phyloP scores from a whole-genome alignment of 2,113 vertebrate genomes.

The Alligator sinensis region DNA sequence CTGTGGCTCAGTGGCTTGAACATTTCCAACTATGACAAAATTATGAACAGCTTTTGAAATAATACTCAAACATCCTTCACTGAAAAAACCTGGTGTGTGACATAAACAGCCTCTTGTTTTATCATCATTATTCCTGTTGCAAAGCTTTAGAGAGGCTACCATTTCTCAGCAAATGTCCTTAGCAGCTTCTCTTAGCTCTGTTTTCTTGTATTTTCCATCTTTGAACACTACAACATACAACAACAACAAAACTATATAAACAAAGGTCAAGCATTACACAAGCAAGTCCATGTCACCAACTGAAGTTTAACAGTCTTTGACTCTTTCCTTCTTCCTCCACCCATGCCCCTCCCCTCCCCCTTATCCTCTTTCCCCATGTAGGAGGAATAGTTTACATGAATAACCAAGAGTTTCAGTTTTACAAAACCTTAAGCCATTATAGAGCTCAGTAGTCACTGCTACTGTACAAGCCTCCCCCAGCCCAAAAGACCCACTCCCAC shows the following conservation, averaged over 20 bases:
- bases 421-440: conserved; percentile 57
- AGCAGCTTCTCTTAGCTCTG: not conserved
- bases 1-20: conserved; percentile 1
- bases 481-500: not conserved
- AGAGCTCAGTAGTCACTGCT: not conserved
- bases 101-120: conserved; percentile 23
- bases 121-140: not conserved
- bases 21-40: not conserved
- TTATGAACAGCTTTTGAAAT: conserved; percentile 49
- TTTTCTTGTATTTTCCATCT: not conserved
- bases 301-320: conserved; percentile 20
- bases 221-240: not conserved
- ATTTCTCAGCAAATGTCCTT: not conserved
- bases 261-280: not conserved
- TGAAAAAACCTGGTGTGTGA: not conserved
- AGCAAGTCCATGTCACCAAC: conserved; percentile 25
- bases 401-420: conserved; percentile 68
- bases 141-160: not conserved
- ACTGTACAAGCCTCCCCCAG: not conserved
- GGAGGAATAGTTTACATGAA: conserved; percentile 75
- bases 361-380: conserved; percentile 38
- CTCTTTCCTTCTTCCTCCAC: not conserved
- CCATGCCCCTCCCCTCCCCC: not conserved
- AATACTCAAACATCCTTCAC: conserved; percentile 1
- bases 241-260: not conserved